Percentiles rank a stretch among this genome's conserved stretches.
phyloP scores from a whole-genome alignment of 2,888 invertebrate species.

The Standfussiana lucernea region DNA sequence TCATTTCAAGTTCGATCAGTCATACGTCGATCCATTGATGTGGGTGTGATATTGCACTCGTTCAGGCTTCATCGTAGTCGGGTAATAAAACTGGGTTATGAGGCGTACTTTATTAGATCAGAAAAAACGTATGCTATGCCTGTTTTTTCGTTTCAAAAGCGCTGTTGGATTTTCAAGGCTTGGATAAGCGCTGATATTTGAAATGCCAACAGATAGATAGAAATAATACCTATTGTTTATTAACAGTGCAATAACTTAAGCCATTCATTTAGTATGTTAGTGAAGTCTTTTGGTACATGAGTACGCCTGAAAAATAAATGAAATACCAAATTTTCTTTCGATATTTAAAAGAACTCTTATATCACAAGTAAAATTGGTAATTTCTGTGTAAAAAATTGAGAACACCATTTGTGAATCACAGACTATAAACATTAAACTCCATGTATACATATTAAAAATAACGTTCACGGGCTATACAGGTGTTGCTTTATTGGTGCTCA shows the following conservation, averaged over 20 bases:
- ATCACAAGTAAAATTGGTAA: slow-evolving; percentile 17
- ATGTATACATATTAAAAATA: slow-evolving; percentile 43
- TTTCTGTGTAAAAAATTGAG: slow-evolving; percentile 5
- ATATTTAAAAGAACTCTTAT: not conserved
- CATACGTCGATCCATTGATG: not conserved
- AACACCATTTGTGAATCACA: slow-evolving; percentile 50
- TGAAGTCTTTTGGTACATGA: not conserved
- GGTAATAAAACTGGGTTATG: slow-evolving; percentile 21
- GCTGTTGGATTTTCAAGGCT: not conserved
- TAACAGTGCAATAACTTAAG: not conserved
- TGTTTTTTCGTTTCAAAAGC: not conserved
- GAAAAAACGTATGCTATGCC: not conserved
- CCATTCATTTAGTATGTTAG: not conserved
- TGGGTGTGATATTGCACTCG: not conserved
- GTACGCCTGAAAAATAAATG: not conserved
- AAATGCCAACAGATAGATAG: not conserved
- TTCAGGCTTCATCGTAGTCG: slow-evolving; percentile 43
- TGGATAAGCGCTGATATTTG: not conserved
- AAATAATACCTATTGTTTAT: not conserved
- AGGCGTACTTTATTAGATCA: not conserved
- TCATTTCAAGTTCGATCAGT: not conserved
- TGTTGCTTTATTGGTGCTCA: slow-evolving; percentile 46
- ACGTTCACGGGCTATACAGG: slow-evolving; percentile 28
- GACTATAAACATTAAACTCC: slow-evolving; percentile 49
- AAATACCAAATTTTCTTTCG: slow-evolving; percentile 20